Evolutionary conservation across 2,797 vertebrate genomes (phyloP), one percentile per base, ranked within the genome.

Genomic region (Cyprinella venusta): DNA sequence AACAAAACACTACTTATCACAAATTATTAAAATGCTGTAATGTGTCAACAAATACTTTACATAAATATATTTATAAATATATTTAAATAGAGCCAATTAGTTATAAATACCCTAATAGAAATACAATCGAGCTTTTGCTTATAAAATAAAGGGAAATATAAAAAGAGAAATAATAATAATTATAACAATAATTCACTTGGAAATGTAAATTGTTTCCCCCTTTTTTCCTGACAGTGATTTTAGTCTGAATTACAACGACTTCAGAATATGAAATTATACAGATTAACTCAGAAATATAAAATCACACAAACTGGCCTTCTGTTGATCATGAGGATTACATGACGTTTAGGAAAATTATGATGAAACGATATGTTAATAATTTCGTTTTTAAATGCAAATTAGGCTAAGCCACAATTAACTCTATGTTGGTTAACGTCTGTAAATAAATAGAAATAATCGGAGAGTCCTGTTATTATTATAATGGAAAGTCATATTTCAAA

Each of bases 401-500:
- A 71, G n/a, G n/a, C n/a, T 42, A 36, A 7, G 2, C 6, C 21
- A 38, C 45, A 67, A 24, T 18, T 38, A 68, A 24, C 10, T 7
- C 16, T n/a, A n/a, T 15, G 38, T 33, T 52, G 18, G 42, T 30
- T 36, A 21, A 6, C 7, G 15, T 16, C 69, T 30, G 48, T 16
- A 24, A 40, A 40, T n/a, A 24, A 40, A 54, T 4, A 42, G 4
- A 61, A 26, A 19, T 42, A 42, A 45, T 30, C 24, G 4, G 8
- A 61, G 21, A 40, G 12, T 19, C 54, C 12, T 61, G 16, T 48
- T 48, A 48, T 24, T 63, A 19, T 15, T 33, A 24, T 15, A 54
- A 75, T 40, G 33, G 2, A 18, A 4, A 72, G 79, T 21, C 80
- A 24, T 76, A 67, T 45, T 68, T 81, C 56, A 61, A 5, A 24